These are phyloP conservation scores for Trichopria drosophilae DNA, from an alignment of 2,888 invertebrate genomes.

Conservation along the genomic window DNA sequence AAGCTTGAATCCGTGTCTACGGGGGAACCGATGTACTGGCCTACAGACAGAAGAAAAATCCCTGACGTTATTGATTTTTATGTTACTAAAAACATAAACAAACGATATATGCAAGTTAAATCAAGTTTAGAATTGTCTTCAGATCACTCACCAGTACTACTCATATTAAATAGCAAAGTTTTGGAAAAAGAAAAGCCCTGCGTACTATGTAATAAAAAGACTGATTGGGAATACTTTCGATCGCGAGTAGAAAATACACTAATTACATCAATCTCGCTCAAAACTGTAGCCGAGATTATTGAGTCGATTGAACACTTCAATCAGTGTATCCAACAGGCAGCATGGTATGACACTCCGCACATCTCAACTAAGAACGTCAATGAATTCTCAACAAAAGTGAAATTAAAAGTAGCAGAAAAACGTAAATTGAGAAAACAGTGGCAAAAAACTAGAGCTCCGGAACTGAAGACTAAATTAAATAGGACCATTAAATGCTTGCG, in stretches of 20 bases:
- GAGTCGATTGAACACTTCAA: not conserved
- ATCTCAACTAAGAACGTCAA: no score
- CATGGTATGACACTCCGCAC: not conserved
- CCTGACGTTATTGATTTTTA: constrained; percentile 7
- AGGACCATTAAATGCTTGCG: not conserved
- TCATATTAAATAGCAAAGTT: not conserved
- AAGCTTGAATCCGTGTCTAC: constrained; percentile 19
- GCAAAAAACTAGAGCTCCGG: constrained; percentile 2
- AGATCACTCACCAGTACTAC: constrained; percentile 5
- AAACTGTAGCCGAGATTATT: not conserved
- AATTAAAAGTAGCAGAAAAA: not conserved
- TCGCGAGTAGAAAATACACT: not conserved
- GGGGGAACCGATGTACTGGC: constrained; percentile 35
- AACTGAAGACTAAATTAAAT: not conserved
- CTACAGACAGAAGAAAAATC: not conserved
- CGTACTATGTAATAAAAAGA: not conserved
- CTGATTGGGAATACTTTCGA: not conserved
- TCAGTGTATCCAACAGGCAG: not conserved
- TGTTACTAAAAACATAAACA: not conserved
- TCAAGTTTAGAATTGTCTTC: constrained; percentile 1
- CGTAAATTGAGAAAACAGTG: not conserved
- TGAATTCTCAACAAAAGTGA: not conserved
- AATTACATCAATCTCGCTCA: not conserved
- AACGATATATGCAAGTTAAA: not conserved
- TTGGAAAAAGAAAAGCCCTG: not conserved